Conservation (phyloP, 2,113 vertebrate species). For the Catharus bicknelli region DNA sequence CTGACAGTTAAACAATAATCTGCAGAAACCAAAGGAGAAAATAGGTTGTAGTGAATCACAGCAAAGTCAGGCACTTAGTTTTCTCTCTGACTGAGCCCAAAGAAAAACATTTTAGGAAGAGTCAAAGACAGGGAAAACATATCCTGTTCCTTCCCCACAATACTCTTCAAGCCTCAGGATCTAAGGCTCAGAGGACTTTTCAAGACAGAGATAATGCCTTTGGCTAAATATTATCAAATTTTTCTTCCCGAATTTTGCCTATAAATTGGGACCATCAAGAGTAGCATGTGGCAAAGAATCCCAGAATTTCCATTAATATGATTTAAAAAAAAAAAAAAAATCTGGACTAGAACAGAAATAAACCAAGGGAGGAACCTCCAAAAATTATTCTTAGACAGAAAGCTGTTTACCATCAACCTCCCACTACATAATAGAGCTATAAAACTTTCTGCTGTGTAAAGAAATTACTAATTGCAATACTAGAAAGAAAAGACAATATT, state of each 20-base stretch:
- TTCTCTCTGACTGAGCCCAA: not conserved
- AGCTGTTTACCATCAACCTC: not conserved
- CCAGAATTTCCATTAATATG: not conserved
- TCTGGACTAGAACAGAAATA: not conserved
- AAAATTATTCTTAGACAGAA: not conserved
- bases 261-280: not conserved
- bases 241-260: not conserved
- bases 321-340: not conserved
- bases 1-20: not conserved
- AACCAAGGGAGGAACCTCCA: not conserved
- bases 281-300: not conserved
- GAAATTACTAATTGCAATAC: not conserved
- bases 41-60: not conserved
- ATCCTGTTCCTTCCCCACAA: fast-evolving
- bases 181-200: not conserved
- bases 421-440: not conserved
- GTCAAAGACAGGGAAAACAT: not conserved
- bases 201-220: not conserved
- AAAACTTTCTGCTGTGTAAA: not conserved
- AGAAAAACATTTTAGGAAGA: not conserved
- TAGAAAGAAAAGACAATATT: not conserved
- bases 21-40: not conserved
- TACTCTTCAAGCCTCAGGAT: not conserved
- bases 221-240: not conserved
- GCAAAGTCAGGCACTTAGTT: not conserved